Evolutionary conservation across 2,797 vertebrate species (phyloP), one percentile per base, ranked within the genome.

Genomic region (Gobionotothen gibberifrons): DNA sequence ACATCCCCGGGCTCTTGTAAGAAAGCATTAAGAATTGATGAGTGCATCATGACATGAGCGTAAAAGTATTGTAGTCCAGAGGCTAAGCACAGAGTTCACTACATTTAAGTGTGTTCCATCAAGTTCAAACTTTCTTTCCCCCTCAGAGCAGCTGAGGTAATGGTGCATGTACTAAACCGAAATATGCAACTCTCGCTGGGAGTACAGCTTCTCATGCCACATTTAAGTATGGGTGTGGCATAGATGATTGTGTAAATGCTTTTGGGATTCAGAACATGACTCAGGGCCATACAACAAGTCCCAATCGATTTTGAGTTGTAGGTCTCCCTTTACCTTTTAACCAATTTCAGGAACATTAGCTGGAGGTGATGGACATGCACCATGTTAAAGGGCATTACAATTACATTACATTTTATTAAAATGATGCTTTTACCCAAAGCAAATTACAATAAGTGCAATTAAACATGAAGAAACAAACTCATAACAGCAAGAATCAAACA

Each of bases 21-120:
- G 46, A 80, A 54, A 75, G 39, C 65, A 78, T 78, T 67, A 71
- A 69, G 16, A 69, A 78, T 72, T 3, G 71, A 83, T 75, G 64
- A 51, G 59, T 72, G 73, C 61, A 64, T 71, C 46, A 57, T 26
- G 43, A 56, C 42, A 39, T 13, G 39, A 60, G 57, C 26, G 1
- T 32, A 39, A 56, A 57, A 21, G 73, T 39, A 48, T 53, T 73
- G 70, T 54, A 57, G 54, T 72, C 53, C 64, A 40, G 56, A n/a
- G 62, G 76, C 54, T 36, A 22, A 76, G 72, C 19, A 42, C 17
- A 43, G 59, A 55, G 16, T 29, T 54, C 8, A 42, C 21, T 19
- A n/a, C 56, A 42, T 36, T 62, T 19, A 21, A 19, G 17, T 53
- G 64, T 43, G 53, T 54, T 72, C n/a, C 63, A 60, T 75, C 49